A percentile compares a stretch with the other conserved stretches of the same genome.
Conservation (phyloP, 2,888 invertebrate species). For the Drosophila meridiana region DNA sequence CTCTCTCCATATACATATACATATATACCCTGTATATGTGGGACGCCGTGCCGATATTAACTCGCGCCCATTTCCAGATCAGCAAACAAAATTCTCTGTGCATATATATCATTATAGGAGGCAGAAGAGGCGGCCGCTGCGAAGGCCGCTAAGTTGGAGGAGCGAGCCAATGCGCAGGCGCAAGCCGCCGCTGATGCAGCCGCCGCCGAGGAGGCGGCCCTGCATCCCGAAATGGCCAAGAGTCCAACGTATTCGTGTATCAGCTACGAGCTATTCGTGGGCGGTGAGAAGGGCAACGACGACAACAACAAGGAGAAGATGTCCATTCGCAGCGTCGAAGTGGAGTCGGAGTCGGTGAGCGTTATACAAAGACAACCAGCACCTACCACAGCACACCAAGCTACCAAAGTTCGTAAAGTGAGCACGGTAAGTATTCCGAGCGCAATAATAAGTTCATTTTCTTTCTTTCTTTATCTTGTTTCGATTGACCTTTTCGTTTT, state of each 20-base stretch:
- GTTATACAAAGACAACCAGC: slow-evolving; percentile 88
- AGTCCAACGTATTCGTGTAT: slow-evolving; percentile 97
- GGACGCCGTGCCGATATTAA: slow-evolving; percentile 32
- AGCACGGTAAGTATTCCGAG: slow-evolving; percentile 92
- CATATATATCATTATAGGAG: slow-evolving; percentile 87
- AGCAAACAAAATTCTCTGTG: slow-evolving; percentile 34
- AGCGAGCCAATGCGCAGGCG: slow-evolving; percentile 86
- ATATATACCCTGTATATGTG: not conserved
- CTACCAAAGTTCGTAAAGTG: slow-evolving; percentile 94
- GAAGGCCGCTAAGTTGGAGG: slow-evolving; percentile 86
- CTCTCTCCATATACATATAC: not conserved
- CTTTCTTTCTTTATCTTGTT: slow-evolving; percentile 32
- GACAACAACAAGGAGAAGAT: slow-evolving; percentile 96
- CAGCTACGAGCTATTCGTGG: slow-evolving; percentile 96
- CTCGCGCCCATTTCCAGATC: slow-evolving; percentile 42
- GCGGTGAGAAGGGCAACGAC: slow-evolving; percentile 94
- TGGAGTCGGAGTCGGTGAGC: slow-evolving; percentile 96
- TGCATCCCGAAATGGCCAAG: slow-evolving; percentile 90
- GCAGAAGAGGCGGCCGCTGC: slow-evolving; percentile 92
- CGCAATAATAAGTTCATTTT: slow-evolving; percentile 67
- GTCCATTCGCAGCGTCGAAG: slow-evolving; percentile 95
- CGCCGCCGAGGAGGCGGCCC: slow-evolving; percentile 85
- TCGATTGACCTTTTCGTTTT: slow-evolving; percentile 10
- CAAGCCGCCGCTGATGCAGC: slow-evolving; percentile 87
- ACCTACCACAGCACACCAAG: slow-evolving; percentile 85